Evolutionary conservation across 2,888 invertebrate genomes (phyloP), one percentile per base, ranked within the genome.

Genomic region (Aporophyla lueneburgensis): DNA sequence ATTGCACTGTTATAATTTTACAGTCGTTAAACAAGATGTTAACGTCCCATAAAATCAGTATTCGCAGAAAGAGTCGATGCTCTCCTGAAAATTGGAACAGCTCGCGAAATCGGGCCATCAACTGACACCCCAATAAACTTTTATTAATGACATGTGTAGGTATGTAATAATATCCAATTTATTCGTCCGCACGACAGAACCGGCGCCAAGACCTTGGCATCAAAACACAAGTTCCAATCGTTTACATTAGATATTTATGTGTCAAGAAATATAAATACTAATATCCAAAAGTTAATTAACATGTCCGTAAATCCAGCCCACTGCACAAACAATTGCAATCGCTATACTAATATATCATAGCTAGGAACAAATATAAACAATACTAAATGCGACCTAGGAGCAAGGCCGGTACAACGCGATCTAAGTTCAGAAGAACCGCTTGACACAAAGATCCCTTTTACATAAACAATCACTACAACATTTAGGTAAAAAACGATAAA

Each of bases 251-350:
- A 76, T 56, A 67, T 67, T 73, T 66, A 72, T 69, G 56, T 69
- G 54, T 66, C 66, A 24, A 62, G 51, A 65, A 68, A 63, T 43
- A 68, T 71, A 68, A 61, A 76, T 40, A 68, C 19, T 68, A 71
- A 54, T 56, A 51, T 33, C 51, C 58, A 63, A 72, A 78, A 77
- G 71, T 78, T 86, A 83, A 86, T 86, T 77, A 85, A 78, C 58
- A 61, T 21, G 67, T 83, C 68, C 54, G 56, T 77, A 62, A 71
- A 69, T 74, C 62, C 71, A 56, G 71, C 63, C 77, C 75, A 80
- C 70, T 76, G 65, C 85, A 80, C 78, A 85, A 78, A 86, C 83
- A 84, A 77, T 72, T 74, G 73, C 71, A 79, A 78, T 86, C 77
- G 56, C 67, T 76, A 51, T 59, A 63, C 56, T 51, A 78, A 81